phyloP scores from a whole-genome alignment of 2,113 vertebrate genomes.

The Atrichornis clamosus region DNA sequence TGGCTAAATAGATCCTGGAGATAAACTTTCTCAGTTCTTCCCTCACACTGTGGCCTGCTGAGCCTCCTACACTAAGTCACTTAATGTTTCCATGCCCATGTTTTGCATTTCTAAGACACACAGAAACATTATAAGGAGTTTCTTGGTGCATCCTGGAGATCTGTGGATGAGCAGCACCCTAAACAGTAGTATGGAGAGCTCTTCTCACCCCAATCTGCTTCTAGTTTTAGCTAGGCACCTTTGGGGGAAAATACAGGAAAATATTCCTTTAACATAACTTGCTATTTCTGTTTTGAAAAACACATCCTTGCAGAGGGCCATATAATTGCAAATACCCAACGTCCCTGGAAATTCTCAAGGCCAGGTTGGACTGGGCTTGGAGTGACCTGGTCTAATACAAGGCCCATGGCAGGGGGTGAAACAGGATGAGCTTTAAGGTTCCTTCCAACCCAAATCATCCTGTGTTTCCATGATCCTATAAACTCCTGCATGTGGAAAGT shows the following conservation, averaged over 20 bases:
- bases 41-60: background rate
- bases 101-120: background rate
- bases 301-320: background rate
- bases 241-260: background rate
- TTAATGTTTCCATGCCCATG: background rate
- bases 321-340: background rate
- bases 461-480: background rate
- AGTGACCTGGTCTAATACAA: background rate
- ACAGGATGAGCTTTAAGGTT: background rate
- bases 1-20: background rate
- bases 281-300: background rate
- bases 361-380: background rate
- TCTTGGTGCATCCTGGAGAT: background rate
- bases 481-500: background rate
- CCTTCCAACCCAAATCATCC: background rate
- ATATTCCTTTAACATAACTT: background rate
- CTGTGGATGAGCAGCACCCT: background rate
- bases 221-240: background rate
- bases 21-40: background rate
- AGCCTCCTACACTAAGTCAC: background rate
- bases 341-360: background rate
- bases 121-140: background rate
- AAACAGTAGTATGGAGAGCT: accelerated
- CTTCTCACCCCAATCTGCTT: background rate
- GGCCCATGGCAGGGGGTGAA: background rate